phyloP scores from a whole-genome alignment of 23 tunicate genomes.

The Aplidium turbinatum region DNA sequence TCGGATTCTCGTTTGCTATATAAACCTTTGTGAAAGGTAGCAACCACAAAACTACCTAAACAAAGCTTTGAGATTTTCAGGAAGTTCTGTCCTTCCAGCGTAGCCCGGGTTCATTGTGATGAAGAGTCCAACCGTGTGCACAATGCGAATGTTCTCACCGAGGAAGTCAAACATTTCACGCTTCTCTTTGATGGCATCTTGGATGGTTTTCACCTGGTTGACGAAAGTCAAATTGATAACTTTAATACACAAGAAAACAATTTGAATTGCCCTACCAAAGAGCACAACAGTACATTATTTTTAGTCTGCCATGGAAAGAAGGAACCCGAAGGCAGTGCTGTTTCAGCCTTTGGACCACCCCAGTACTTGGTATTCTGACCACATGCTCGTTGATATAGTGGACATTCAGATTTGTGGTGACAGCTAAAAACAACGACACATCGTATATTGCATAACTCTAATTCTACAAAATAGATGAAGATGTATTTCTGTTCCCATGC shows the following conservation, averaged over 20 bases:
- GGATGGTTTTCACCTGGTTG: conserved; percentile 91
- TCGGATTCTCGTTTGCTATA: no score
- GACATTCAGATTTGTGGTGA: background rate
- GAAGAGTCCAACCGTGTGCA: conserved; percentile 91
- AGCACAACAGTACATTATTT: no score
- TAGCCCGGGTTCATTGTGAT: conserved; percentile 99
- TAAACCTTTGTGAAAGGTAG: no score
- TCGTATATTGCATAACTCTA: no score
- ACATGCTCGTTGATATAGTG: no score
- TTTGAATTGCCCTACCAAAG: background rate
- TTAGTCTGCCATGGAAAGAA: no score
- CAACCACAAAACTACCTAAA: no score
- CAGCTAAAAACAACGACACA: background rate
- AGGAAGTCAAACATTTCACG: conserved; percentile 79
- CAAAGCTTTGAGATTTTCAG: conserved; percentile 93
- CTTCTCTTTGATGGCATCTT: conserved; percentile 94
- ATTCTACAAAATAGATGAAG: no score
- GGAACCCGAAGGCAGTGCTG: no score
- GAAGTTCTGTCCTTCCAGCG: conserved; percentile 96
- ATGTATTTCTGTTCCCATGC: no score
- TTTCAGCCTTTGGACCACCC: no score
- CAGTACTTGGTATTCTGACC: no score
- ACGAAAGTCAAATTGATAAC: background rate
- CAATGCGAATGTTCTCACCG: conserved; percentile 87
- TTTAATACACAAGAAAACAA: background rate